Evolutionary conservation across 2,113 vertebrate species (phyloP).

Genomic region (Salminus brasiliensis): DNA sequence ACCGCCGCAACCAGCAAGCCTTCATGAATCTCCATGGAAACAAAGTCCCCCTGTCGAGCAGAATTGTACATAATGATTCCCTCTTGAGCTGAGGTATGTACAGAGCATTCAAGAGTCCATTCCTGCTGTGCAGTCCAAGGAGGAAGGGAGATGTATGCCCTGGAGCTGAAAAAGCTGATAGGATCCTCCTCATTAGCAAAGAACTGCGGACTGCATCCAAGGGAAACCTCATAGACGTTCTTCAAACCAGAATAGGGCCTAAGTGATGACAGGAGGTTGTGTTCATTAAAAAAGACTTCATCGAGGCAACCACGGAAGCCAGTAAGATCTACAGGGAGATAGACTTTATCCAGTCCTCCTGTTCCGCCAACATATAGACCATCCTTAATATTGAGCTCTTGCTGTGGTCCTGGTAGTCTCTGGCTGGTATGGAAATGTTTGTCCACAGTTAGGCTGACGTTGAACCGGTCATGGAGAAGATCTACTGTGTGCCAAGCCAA

Average conservation of each 20-base stretch:
- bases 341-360: constrained; percentile 75
- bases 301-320: constrained; percentile 86
- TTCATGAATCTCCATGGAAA: constrained; percentile 85
- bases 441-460: constrained; percentile 79
- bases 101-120: constrained; percentile 74
- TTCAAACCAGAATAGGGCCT: constrained; percentile 84
- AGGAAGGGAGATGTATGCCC: constrained; percentile 83
- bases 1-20: constrained; percentile 78
- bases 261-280: constrained; percentile 82
- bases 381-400: constrained; percentile 74
- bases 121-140: constrained; percentile 70
- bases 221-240: constrained; percentile 84
- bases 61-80: constrained; percentile 86
- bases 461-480: constrained; percentile 68
- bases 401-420: constrained; percentile 65
- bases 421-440: constrained; percentile 72
- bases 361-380: constrained; percentile 82
- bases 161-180: constrained; percentile 91
- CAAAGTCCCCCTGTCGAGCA: constrained; percentile 80
- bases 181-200: constrained; percentile 84
- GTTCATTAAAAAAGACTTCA: constrained; percentile 82
- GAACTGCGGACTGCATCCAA: constrained; percentile 89
- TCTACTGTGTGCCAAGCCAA: constrained; percentile 86
- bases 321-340: constrained; percentile 66
- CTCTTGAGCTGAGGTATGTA: constrained; percentile 79